Percentiles rank a stretch among this genome's conserved stretches.
phyloP scores from a whole-genome alignment of 2,113 vertebrate species.

The Campylomormyrus numenius region DNA sequence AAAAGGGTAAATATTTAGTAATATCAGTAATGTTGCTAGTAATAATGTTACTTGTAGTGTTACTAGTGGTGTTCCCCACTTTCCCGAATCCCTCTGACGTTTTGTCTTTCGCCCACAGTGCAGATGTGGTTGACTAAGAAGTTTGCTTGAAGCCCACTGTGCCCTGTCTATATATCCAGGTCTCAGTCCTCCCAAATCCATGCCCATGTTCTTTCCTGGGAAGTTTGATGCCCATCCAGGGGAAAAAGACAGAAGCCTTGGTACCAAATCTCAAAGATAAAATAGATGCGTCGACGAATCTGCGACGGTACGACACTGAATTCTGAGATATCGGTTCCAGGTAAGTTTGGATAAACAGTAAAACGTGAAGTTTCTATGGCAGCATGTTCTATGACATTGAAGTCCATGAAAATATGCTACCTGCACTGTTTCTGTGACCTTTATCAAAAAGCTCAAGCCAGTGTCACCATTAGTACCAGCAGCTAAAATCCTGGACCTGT shows the following conservation, averaged over 20 bases:
- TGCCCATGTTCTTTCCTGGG: neutral
- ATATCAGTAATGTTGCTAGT: neutral
- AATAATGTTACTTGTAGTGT: neutral
- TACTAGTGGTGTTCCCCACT: neutral
- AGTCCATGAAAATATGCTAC: neutral
- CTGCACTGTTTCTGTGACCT: neutral
- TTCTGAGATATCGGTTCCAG: neutral
- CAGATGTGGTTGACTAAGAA: neutral
- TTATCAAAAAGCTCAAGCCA: neutral
- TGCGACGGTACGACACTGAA: neutral
- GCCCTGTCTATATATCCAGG: neutral
- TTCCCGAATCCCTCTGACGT: neutral
- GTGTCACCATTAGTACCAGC: neutral
- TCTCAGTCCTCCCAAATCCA: neutral
- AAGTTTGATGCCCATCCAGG: neutral
- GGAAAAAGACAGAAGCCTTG: neutral
- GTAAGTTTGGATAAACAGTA: neutral
- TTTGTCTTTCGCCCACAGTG: neutral
- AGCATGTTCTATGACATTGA: neutral
- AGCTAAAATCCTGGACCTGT: neutral
- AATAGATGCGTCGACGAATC: neutral
- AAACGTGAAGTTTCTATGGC: neutral
- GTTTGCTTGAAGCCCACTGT: neutral
- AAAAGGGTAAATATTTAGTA: neutral
- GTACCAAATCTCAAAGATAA: neutral